Percentiles rank a stretch among this genome's conserved stretches.
Evolutionary conservation across 2,113 vertebrate species (phyloP).

Genomic region (Ancistrus triradiatus): DNA sequence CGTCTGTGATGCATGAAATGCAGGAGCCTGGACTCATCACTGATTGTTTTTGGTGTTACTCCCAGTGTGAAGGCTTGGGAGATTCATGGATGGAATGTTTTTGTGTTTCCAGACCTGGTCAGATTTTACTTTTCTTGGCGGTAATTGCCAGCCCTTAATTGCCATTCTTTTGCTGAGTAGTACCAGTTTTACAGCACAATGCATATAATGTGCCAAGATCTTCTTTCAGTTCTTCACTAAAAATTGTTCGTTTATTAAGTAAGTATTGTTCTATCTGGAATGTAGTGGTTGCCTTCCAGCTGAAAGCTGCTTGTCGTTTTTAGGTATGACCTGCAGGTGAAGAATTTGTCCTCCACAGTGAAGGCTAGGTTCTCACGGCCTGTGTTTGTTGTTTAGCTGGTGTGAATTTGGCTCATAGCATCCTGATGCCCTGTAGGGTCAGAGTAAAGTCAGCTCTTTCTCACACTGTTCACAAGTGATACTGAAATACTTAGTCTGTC

Average conservation of each 20-base stretch:
- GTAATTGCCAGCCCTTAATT: constrained; percentile 24
- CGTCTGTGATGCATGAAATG: constrained; percentile 62
- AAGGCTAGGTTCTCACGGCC: constrained; percentile 48
- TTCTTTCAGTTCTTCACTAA: neutral
- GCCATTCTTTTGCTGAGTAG: neutral
- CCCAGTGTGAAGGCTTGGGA: constrained; percentile 51
- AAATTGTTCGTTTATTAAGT: constrained; percentile 8
- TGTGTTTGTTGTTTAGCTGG: constrained; percentile 50
- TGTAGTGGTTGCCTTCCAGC: constrained; percentile 28
- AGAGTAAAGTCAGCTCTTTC: constrained; percentile 41
- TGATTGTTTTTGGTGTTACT: constrained; percentile 56
- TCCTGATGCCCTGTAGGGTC: constrained; percentile 43
- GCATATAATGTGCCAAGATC: too few relatives aligned
- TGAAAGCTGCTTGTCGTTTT: constrained; percentile 40
- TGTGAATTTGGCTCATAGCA: constrained; percentile 48
- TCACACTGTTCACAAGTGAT: constrained; percentile 29
- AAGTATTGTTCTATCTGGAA: constrained; percentile 30
- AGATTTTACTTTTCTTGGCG: constrained; percentile 3
- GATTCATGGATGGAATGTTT: constrained; percentile 63
- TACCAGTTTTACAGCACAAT: too few relatives aligned
- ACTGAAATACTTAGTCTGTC: neutral
- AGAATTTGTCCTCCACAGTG: constrained; percentile 45
- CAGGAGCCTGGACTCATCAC: constrained; percentile 55
- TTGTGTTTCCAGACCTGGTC: constrained; percentile 54
- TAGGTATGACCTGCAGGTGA: constrained; percentile 38